Conservation (phyloP, 2,113 vertebrate species). For the Acrocephalus arundinaceus region DNA sequence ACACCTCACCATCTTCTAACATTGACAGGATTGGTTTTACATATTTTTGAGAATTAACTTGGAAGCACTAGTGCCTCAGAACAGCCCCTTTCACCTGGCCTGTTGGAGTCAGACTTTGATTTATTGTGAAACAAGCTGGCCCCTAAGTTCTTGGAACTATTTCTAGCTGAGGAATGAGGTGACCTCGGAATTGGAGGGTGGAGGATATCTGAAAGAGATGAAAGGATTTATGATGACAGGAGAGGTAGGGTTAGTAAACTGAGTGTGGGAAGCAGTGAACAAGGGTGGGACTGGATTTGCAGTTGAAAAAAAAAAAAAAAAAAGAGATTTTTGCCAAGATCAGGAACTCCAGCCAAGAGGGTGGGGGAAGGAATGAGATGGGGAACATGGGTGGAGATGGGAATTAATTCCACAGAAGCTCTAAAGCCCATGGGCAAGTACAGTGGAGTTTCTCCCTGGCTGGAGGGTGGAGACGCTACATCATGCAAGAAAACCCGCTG, state of each 20-base stretch:
- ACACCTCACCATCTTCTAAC: background rate
- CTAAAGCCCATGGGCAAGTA: conserved; percentile 15
- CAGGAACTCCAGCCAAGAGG: conserved; percentile 37
- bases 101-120: background rate
- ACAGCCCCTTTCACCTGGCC: background rate
- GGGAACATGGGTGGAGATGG: conserved; percentile 50
- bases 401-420: conserved; percentile 49
- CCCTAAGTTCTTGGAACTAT: background rate
- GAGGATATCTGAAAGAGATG: conserved; percentile 4
- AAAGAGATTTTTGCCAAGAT: background rate
- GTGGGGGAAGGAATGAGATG: conserved; percentile 20
- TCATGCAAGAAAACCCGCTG: background rate
- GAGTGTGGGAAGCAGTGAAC: conserved; percentile 26
- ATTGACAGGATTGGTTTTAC: background rate
- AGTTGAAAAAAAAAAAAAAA: background rate
- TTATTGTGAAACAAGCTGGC: background rate
- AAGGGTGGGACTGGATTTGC: conserved; percentile 35
- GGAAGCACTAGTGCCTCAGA: background rate
- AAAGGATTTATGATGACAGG: conserved; percentile 6
- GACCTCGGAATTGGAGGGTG: conserved; percentile 3
- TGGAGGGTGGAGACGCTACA: conserved; percentile 26
- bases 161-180: background rate
- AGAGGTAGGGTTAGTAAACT: background rate
- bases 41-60: background rate
- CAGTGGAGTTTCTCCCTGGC: conserved; percentile 43